Conservation (phyloP, 2,113 vertebrate genomes). For the Amphilophus citrinellus region DNA sequence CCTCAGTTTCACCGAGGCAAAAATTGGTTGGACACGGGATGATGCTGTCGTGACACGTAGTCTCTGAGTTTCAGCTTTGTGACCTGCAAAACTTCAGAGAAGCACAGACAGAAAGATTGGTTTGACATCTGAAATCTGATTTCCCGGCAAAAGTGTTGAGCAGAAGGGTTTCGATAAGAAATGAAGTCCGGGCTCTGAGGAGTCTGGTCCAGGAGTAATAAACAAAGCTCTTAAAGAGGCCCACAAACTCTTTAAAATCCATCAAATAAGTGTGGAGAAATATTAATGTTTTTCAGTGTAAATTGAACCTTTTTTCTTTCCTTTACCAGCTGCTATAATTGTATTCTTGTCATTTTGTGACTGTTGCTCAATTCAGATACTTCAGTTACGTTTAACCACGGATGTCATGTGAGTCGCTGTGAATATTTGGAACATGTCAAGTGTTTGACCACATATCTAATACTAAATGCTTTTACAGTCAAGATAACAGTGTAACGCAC, state of each 20-base stretch:
- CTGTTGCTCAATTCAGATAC: not conserved
- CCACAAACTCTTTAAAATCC: not conserved
- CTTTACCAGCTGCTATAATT: too few relatives aligned
- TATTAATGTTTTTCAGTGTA: not conserved
- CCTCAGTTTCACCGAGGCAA: not conserved
- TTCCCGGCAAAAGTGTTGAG: not conserved
- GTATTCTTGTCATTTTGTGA: not conserved
- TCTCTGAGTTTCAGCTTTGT: constrained; percentile 1
- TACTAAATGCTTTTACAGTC: too few relatives aligned
- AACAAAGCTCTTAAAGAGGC: not conserved
- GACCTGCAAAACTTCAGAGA: constrained; percentile 13
- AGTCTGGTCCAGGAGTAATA: not conserved
- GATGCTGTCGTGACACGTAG: not conserved
- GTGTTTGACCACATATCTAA: too few relatives aligned
- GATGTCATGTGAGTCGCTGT: too few relatives aligned
- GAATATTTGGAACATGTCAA: too few relatives aligned
- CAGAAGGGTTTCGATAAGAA: not conserved
- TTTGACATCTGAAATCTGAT: not conserved
- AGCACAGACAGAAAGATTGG: not conserved
- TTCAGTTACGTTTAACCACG: too few relatives aligned
- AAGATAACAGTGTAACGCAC: too few relatives aligned
- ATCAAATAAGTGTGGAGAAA: not conserved
- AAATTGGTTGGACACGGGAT: not conserved
- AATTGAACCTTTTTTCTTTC: not conserved
- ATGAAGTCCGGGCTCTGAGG: not conserved